Conservation (phyloP, 2,797 vertebrate species). For the Aldrovandia affinis region DNA sequence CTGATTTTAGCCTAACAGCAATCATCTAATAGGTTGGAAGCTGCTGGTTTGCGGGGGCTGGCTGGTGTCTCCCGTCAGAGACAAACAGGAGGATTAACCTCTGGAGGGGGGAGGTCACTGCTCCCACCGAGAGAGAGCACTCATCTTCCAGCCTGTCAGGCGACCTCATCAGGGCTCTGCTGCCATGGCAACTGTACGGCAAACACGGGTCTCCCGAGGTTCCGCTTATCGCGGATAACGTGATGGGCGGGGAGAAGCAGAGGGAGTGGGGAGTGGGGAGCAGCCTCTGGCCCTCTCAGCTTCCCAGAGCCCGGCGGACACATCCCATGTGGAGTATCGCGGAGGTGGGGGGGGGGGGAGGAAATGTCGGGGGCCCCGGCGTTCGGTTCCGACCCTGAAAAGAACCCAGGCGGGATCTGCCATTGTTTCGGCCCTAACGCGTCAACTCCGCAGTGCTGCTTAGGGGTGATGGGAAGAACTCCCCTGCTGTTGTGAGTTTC, state of each 20-base stretch:
- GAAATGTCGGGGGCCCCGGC: background rate
- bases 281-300: background rate
- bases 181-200: conserved; percentile 35
- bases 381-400: background rate
- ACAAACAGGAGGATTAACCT: conserved; percentile 26
- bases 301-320: no score
- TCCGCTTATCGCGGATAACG: conserved; percentile 23
- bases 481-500: background rate
- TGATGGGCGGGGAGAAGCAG: background rate
- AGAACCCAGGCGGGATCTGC: background rate
- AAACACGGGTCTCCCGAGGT: conserved; percentile 27
- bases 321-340: background rate
- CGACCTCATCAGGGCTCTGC: conserved; percentile 19
- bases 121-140: conserved; percentile 22
- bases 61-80: conserved; percentile 17
- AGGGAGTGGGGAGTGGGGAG: no score
- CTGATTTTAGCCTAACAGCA: background rate
- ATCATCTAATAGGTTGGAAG: conserved; percentile 21
- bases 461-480: background rate
- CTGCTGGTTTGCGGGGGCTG: conserved; percentile 4
- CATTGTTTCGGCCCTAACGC: no score
- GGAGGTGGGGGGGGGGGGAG: background rate
- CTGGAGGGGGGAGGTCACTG: conserved; percentile 25
- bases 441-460: no score
- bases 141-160: conserved; percentile 20